These are phyloP conservation scores for Scelioninae gen. 1 DNA, from an alignment of 2,888 invertebrate species.

Conservation along the genomic window DNA sequence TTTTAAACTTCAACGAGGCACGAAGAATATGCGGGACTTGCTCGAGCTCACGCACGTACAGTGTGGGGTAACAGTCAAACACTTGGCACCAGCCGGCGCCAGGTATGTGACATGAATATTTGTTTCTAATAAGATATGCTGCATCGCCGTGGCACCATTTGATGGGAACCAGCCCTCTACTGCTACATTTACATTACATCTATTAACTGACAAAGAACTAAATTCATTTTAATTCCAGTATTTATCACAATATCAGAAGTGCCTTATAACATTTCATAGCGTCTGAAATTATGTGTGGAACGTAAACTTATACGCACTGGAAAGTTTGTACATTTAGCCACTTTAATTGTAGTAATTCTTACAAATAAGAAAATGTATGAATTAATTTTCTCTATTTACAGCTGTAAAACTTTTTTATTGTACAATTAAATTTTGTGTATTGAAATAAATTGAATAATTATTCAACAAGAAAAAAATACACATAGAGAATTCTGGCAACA, in stretches of 20 bases:
- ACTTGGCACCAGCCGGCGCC: conserved; percentile 84
- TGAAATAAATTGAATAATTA: too few species aligned
- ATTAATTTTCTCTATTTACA: too few species aligned
- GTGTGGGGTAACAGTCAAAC: conserved; percentile 83
- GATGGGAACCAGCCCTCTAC: conserved; percentile 73
- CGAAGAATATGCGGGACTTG: conserved; percentile 75
- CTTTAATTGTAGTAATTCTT: too few species aligned
- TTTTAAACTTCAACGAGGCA: conserved; percentile 80
- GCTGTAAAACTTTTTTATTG: too few species aligned
- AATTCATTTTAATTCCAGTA: conserved; percentile 28
- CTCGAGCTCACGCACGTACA: conserved; percentile 81
- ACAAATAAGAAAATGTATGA: too few species aligned
- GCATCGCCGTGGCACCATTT: conserved; percentile 79
- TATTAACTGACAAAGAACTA: conserved; percentile 73
- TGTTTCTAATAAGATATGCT: conserved; percentile 84
- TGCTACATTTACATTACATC: conserved; percentile 76
- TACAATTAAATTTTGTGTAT: too few species aligned
- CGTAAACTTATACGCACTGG: too few species aligned
- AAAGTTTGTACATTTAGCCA: too few species aligned
- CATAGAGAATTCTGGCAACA: too few species aligned
- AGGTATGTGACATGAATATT: conserved; percentile 84
- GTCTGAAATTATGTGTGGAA: background rate
- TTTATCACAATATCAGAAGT: background rate
- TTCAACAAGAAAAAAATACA: too few species aligned
- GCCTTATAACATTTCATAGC: background rate